These are phyloP conservation scores for Pachyramphus minor DNA, from an alignment of 2,113 vertebrate genomes.

Conservation along the genomic window DNA sequence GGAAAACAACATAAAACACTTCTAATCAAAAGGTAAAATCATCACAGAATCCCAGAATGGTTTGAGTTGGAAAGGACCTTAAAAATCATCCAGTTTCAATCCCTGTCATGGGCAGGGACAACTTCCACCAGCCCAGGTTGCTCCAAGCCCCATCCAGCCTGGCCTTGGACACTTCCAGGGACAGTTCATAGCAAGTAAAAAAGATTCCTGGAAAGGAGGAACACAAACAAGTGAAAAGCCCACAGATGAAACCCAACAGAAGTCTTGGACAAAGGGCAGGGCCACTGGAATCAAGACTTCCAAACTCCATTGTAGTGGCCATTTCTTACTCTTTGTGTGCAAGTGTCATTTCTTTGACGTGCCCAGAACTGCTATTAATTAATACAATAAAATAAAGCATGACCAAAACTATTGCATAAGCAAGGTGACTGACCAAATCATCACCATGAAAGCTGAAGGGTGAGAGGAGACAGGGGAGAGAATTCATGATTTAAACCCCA, in stretches of 20 bases:
- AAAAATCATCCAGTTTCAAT: rapidly evolving
- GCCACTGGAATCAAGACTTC: background rate
- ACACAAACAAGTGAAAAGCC: background rate
- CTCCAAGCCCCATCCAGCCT: background rate
- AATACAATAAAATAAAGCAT: background rate
- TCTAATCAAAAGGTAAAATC: background rate
- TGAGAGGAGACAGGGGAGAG: background rate
- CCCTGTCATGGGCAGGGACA: background rate
- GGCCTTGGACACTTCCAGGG: background rate
- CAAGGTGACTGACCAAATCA: background rate
- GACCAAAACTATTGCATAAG: background rate
- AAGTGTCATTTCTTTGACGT: background rate
- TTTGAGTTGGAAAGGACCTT: background rate
- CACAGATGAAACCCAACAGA: background rate
- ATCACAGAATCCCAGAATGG: background rate
- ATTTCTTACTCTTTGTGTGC: background rate
- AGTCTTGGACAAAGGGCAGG: background rate
- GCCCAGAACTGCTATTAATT: background rate
- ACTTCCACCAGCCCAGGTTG: background rate
- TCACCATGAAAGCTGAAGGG: background rate
- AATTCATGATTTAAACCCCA: background rate
- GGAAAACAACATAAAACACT: background rate
- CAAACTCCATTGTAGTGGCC: background rate
- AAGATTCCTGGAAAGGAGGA: background rate
- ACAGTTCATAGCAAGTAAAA: background rate